Conservation (phyloP, 2,888 invertebrate species). For the Coelinius sp. region DNA sequence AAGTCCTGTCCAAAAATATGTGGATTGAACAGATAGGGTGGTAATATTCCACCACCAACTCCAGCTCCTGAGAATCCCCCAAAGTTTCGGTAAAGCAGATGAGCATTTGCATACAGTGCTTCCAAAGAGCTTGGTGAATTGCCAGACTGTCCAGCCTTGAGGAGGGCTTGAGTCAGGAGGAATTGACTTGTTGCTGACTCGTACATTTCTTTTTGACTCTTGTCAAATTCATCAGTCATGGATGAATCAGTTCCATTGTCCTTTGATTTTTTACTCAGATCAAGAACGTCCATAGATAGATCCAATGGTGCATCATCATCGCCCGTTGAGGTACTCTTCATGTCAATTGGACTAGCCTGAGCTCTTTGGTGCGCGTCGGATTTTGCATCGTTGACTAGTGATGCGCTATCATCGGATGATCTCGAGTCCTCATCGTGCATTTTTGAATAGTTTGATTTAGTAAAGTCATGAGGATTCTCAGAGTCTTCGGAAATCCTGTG, state of each 20-base stretch:
- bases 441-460: conserved; percentile 49
- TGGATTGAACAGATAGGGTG: conserved; percentile 78
- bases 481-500: conserved; percentile 49
- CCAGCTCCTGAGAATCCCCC: conserved; percentile 69
- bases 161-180: conserved; percentile 77
- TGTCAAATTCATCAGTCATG: conserved; percentile 36
- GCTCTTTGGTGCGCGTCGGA: conserved; percentile 61
- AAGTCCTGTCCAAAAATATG: conserved; percentile 79
- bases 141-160: conserved; percentile 72
- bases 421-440: conserved; percentile 52
- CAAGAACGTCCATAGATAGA: conserved; percentile 84
- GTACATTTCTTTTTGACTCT: conserved; percentile 38
- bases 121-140: conserved; percentile 57
- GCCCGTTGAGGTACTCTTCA: conserved; percentile 30
- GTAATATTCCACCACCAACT: conserved; percentile 73
- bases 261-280: conserved; percentile 82
- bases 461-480: conserved; percentile 47
- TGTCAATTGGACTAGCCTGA: conserved; percentile 34
- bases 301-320: conserved; percentile 77
- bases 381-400: conserved; percentile 66
- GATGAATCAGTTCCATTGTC: conserved; percentile 42
- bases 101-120: conserved; percentile 63
- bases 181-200: conserved; percentile 72
- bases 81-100: conserved; percentile 64
- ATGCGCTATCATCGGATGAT: conserved; percentile 62